Conservation (phyloP, 2,113 vertebrate species). For the Trogon melanurus region DNA sequence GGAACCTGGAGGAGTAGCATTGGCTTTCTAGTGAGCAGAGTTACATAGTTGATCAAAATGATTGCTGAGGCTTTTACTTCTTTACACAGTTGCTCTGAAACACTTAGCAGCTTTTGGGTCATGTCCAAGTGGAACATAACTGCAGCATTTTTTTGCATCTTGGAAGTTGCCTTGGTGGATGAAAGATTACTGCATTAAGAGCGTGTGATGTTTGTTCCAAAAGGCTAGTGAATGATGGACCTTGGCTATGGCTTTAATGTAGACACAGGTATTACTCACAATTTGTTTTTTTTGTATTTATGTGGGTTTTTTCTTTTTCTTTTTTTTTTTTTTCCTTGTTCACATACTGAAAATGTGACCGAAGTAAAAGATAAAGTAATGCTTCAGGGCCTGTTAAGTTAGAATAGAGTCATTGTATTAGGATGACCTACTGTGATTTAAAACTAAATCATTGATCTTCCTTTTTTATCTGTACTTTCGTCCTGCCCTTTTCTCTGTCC, state of each 20-base stretch:
- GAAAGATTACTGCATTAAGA: neutral
- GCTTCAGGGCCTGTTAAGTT: neutral
- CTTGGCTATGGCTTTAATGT: neutral
- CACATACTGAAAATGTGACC: neutral
- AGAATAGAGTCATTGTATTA: neutral
- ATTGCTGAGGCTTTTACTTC: slow-evolving; percentile 6
- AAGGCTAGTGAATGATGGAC: neutral
- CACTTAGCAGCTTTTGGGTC: neutral
- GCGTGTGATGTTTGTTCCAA: neutral
- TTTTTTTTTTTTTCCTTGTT: neutral
- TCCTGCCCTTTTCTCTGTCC: neutral
- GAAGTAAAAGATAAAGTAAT: neutral
- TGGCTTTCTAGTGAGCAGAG: neutral
- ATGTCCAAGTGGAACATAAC: neutral
- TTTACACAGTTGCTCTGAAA: neutral
- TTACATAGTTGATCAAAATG: neutral
- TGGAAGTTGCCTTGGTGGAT: neutral
- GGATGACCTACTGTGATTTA: neutral
- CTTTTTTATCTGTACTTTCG: neutral
- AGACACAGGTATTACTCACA: neutral
- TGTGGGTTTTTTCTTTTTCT: neutral
- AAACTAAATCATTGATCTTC: neutral
- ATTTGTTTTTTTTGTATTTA: too few relatives aligned
- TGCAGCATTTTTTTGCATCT: neutral
- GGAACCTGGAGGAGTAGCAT: neutral